These are phyloP conservation scores for Pristionchus maxplancki DNA, from an alignment of 2,888 invertebrate species.

Conservation along the genomic window DNA sequence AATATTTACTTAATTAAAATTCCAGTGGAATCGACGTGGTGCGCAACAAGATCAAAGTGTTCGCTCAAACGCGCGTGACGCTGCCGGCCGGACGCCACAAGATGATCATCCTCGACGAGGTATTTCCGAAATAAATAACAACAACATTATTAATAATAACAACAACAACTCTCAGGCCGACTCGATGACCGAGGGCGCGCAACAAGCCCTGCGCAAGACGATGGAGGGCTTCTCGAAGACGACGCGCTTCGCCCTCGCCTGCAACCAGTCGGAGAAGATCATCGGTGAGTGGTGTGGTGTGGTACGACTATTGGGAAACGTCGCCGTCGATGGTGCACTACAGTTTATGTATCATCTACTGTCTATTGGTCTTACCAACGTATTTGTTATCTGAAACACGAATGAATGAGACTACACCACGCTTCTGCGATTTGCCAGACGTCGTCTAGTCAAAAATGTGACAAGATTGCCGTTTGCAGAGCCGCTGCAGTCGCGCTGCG, in stretches of 20 bases:
- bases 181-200: conserved; percentile 98
- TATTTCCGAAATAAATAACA: too few relatives aligned
- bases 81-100: conserved; percentile 93
- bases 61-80: conserved; percentile 82
- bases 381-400: too few relatives aligned
- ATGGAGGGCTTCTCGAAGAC: conserved; percentile 99
- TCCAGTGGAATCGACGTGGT: conserved; percentile 96
- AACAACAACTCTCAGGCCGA: conserved; percentile 72
- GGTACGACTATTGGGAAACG: neutral
- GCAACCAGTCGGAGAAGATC: conserved; percentile 98
- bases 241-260: conserved; percentile 96
- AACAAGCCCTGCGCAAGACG: conserved; percentile 91
- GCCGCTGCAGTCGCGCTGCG: conserved; percentile 98
- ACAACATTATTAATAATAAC: too few relatives aligned
- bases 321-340: neutral
- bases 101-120: conserved; percentile 95
- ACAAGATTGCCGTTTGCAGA: conserved; percentile 81
- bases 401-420: too few relatives aligned
- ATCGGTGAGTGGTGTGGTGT: conserved; percentile 84
- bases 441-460: neutral
- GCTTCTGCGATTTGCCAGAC: neutral
- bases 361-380: too few relatives aligned
- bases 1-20: too few relatives aligned
- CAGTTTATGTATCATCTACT: too few relatives aligned
- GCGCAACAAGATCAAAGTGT: conserved; percentile 98